Evolutionary conservation across 2,797 vertebrate genomes (phyloP), one percentile per base, ranked within the genome.

Genomic region (Notoglanidium macrostoma): DNA sequence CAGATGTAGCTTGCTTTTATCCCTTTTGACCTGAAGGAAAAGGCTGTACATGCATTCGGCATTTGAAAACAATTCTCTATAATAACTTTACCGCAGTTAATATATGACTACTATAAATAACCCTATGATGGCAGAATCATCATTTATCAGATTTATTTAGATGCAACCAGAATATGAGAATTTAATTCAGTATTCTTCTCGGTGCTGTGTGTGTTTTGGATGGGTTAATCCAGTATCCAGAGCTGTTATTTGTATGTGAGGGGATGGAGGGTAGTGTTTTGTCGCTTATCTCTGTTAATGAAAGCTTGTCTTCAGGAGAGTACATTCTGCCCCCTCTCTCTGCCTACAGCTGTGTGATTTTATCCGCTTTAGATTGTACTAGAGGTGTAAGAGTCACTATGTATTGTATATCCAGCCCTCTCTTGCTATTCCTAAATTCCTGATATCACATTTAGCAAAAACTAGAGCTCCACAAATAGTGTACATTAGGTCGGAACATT

Each of bases 251-350:
- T 61, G 55, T 80, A 15, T 5, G 3, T 44, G 21, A 61, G 35
- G 35, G 55, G 57, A 12, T 40, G 55, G 78, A 80, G 77, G 55
- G 32, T 14, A 59, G 55, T 61, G 76, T 26, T 80, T 79, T 85
- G 86, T 83, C 87, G 81, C 89, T 90, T 87, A 91, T 86, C 90
- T 90, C 19, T 89, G 92, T 95, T 95, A 95, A 96, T 96, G 94
- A 96, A 95, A 96, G 94, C 94, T 93, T 96, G 95, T 95, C 94
- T 95, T 95, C 93, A 94, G 94, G 92, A 93, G 92, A 94, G 92
- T 94, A 93, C 92, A 94, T 93, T 93, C 94, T 93, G 94, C 94
- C 94, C 93, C 76, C 87, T 82, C 79, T 79, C 73, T 74, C 88
- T 80, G 78, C 78, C 74, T 44, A 40, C 78, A 61, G 57, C 55